Percentiles rank a stretch among this genome's conserved stretches.
These are phyloP conservation scores for Acanthosepion esculentum DNA, from an alignment of 2,888 invertebrate species.

Conservation along the genomic window DNA sequence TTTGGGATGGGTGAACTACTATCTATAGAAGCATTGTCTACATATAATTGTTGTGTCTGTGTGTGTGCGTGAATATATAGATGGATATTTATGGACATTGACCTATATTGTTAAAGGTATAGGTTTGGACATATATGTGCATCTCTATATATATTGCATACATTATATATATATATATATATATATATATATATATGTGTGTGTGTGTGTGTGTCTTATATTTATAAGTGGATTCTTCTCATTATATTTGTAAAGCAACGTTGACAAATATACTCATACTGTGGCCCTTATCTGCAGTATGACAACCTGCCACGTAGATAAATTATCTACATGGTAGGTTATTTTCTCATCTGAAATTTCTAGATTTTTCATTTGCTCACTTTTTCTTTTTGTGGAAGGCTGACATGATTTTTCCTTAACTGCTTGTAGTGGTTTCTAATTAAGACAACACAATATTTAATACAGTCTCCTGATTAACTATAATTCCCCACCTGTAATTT, in stretches of 20 bases:
- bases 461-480: conserved; percentile 45
- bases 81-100: background rate
- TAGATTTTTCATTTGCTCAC: conserved; percentile 39
- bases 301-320: background rate
- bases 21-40: conserved; percentile 44
- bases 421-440: conserved; percentile 48
- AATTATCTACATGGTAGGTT: background rate
- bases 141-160: background rate
- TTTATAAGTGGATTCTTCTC: conserved; percentile 48
- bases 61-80: background rate
- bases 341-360: conserved; percentile 40
- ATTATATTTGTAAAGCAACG: conserved; percentile 45
- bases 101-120: background rate
- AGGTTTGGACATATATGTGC: background rate
- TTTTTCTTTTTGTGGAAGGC: conserved; percentile 24
- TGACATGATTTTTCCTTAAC: conserved; percentile 46
- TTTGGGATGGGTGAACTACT: background rate
- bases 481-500: conserved; percentile 45
- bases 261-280: background rate
- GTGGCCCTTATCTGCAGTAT: background rate
- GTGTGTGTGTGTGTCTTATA: conserved; percentile 43
- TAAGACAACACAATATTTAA: conserved; percentile 45
- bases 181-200: conserved; percentile 36
- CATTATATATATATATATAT: conserved; percentile 4
- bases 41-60: conserved; percentile 24